Evolutionary conservation across 2,113 vertebrate species (phyloP).

Genomic region (Albula goreensis): DNA sequence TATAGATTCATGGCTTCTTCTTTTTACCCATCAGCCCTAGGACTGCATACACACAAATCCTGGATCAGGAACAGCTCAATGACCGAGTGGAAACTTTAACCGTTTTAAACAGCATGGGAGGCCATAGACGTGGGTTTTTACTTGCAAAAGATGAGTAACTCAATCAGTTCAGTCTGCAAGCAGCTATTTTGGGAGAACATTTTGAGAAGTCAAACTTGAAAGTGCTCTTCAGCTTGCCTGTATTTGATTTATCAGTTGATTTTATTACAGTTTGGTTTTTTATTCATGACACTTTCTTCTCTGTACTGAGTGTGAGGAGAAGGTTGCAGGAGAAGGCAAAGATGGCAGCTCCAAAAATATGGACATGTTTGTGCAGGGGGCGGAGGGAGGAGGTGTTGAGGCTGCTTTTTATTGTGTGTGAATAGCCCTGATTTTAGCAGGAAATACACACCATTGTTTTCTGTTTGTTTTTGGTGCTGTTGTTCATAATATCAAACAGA

Average conservation of each 20-base stretch:
- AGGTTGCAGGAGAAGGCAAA: not conserved
- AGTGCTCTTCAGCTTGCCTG: slow-evolving; percentile 75
- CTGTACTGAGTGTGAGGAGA: slow-evolving; percentile 43
- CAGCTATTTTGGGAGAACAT: slow-evolving; percentile 73
- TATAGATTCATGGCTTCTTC: not conserved
- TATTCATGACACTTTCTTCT: slow-evolving; percentile 32
- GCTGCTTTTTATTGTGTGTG: slow-evolving; percentile 67
- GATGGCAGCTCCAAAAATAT: not conserved
- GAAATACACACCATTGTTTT: slow-evolving; percentile 85
- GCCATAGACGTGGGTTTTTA: slow-evolving; percentile 56
- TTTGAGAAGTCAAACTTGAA: slow-evolving; percentile 76
- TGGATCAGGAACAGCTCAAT: slow-evolving; percentile 52
- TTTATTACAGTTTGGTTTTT: slow-evolving; percentile 54
- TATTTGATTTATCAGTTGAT: slow-evolving; percentile 66
- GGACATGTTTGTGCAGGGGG: not conserved
- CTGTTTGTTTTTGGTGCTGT: slow-evolving; percentile 81
- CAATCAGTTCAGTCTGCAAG: slow-evolving; percentile 71
- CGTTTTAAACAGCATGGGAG: slow-evolving; percentile 59
- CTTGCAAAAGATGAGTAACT: slow-evolving; percentile 29
- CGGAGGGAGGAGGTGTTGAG: not conserved
- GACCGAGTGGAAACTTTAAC: slow-evolving; percentile 46
- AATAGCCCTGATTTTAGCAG: slow-evolving; percentile 86
- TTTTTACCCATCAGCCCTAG: slow-evolving; percentile 21
- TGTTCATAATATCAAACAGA: slow-evolving; percentile 45
- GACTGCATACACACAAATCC: slow-evolving; percentile 28